Evolutionary conservation across 2,888 invertebrate genomes (phyloP).

Genomic region (Microchrysa polita): DNA sequence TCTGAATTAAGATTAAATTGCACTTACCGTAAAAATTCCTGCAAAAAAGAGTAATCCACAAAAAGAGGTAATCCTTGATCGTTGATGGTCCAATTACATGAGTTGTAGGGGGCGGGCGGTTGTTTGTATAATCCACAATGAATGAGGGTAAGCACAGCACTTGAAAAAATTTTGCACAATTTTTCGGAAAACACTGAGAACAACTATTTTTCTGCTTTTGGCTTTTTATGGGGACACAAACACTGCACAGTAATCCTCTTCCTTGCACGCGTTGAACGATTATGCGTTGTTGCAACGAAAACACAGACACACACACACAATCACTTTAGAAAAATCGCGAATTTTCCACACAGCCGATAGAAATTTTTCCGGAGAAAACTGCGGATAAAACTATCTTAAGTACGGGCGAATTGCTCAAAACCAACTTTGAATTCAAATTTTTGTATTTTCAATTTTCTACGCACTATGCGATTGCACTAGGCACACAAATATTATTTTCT

Average conservation of each 20-base stretch:
- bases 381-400: too few species aligned
- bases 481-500: too few species aligned
- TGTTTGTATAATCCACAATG: neutral
- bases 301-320: too few species aligned
- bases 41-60: slow-evolving; percentile 10
- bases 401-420: too few species aligned
- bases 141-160: neutral
- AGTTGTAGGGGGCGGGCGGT: neutral
- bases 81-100: neutral
- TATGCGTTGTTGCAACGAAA: too few species aligned
- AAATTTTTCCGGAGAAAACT: too few species aligned
- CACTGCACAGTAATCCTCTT: neutral
- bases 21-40: neutral
- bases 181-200: neutral
- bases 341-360: too few species aligned
- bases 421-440: neutral
- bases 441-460: slow-evolving; percentile 13
- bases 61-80: neutral
- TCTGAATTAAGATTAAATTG: neutral
- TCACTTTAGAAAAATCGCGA: too few species aligned
- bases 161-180: neutral
- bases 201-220: neutral
- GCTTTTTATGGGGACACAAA: neutral
- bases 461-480: too few species aligned
- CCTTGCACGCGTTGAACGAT: neutral